Conservation (phyloP, 2,113 vertebrate species). For the Jacana jacana region DNA sequence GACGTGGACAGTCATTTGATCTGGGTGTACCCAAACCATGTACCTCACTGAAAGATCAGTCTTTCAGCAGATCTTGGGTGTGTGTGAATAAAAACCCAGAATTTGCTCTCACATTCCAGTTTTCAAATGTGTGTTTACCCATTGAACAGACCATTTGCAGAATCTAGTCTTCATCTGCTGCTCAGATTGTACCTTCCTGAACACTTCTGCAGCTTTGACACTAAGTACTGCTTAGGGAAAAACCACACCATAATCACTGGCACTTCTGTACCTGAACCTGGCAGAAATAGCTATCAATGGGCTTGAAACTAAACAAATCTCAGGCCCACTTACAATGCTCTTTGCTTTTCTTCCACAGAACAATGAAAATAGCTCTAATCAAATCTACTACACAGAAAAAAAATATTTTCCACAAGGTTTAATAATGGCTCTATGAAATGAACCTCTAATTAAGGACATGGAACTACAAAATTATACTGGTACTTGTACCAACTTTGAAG, state of each 20-base stretch:
- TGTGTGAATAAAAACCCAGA: background rate
- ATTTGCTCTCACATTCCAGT: background rate
- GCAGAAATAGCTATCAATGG: background rate
- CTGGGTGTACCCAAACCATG: background rate
- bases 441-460: background rate
- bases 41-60: background rate
- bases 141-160: background rate
- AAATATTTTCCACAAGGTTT: background rate
- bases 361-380: background rate
- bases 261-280: background rate
- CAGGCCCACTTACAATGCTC: background rate
- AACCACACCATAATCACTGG: background rate
- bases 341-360: background rate
- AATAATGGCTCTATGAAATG: background rate
- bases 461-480: background rate
- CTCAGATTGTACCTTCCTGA: background rate
- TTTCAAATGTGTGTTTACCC: background rate
- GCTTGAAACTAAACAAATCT: background rate
- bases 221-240: background rate
- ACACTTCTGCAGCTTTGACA: background rate
- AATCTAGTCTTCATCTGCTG: background rate
- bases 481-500: background rate
- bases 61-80: background rate
- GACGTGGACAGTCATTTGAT: background rate
- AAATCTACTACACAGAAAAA: background rate